Conservation (phyloP, 2,113 vertebrate genomes). For the Calidris pugnax region DNA sequence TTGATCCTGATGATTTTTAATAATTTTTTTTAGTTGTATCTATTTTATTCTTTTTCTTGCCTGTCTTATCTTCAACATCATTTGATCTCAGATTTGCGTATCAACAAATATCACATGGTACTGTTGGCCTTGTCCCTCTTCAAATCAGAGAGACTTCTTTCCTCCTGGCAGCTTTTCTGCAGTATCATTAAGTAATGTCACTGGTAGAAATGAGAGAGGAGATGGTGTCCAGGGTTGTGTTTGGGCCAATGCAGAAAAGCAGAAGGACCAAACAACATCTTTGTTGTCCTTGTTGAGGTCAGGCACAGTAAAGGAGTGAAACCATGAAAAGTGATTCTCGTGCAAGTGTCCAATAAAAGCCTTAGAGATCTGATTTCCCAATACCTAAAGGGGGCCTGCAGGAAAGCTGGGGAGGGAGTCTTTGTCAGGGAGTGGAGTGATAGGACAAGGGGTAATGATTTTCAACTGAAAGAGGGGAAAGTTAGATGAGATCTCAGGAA, state of each 20-base stretch:
- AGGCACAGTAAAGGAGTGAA: neutral
- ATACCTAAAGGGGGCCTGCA: neutral
- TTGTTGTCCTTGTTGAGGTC: neutral
- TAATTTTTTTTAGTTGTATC: neutral
- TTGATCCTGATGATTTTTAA: neutral
- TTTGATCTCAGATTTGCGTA: neutral
- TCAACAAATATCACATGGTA: too few relatives aligned
- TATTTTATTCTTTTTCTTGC: neutral
- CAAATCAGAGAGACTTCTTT: neutral
- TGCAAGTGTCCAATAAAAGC: neutral
- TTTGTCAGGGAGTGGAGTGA: neutral
- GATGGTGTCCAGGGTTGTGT: fast-evolving
- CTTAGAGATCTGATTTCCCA: neutral
- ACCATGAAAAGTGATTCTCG: neutral
- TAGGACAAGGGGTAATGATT: neutral
- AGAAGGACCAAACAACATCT: fast-evolving
- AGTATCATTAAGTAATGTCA: neutral
- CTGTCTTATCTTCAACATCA: neutral
- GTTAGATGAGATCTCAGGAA: neutral
- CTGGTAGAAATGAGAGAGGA: neutral
- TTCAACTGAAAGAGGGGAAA: neutral
- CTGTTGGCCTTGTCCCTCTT: neutral
- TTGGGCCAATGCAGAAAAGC: fast-evolving
- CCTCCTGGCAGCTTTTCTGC: neutral
- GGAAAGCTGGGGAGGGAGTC: neutral